Evolutionary conservation across 2,113 vertebrate species (phyloP).

Genomic region (Grus americana): DNA sequence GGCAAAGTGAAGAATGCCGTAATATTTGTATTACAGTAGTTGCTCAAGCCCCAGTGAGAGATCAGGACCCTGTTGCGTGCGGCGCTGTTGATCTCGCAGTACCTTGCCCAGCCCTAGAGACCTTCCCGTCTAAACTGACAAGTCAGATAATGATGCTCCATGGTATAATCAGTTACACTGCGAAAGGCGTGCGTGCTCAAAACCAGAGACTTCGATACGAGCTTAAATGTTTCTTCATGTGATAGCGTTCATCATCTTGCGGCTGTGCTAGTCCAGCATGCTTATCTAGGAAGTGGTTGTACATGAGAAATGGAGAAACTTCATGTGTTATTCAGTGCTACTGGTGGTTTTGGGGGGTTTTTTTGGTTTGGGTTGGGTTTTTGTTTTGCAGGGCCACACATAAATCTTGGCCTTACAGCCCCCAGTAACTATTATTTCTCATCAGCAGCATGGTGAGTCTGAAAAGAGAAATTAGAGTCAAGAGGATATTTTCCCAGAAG

Average conservation of each 20-base stretch:
- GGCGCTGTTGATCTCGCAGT: not conserved
- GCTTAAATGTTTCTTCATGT: not conserved
- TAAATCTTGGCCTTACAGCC: constrained; percentile 34
- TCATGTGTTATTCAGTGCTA: constrained; percentile 18
- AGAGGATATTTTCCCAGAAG: constrained; percentile 67
- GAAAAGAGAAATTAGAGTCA: constrained; percentile 49
- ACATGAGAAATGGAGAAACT: not conserved
- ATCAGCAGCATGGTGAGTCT: constrained; percentile 30
- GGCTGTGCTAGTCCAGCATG: not conserved
- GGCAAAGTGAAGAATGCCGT: constrained; percentile 28
- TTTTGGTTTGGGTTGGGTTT: not conserved
- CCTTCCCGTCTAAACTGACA: not conserved
- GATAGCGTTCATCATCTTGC: not conserved
- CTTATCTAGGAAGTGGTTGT: not conserved
- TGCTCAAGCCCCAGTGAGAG: constrained; percentile 32
- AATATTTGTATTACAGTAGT: constrained; percentile 32
- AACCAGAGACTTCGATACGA: not conserved
- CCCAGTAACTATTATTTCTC: constrained; percentile 26
- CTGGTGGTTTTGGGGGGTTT: not conserved
- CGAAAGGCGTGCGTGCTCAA: not conserved
- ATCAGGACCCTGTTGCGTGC: not conserved
- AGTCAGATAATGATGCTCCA: not conserved
- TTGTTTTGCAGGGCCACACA: not conserved
- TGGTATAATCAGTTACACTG: not conserved
- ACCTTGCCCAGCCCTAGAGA: not conserved